Evolutionary conservation across 2,113 vertebrate genomes (phyloP).

Genomic region (Podilymbus podiceps): DNA sequence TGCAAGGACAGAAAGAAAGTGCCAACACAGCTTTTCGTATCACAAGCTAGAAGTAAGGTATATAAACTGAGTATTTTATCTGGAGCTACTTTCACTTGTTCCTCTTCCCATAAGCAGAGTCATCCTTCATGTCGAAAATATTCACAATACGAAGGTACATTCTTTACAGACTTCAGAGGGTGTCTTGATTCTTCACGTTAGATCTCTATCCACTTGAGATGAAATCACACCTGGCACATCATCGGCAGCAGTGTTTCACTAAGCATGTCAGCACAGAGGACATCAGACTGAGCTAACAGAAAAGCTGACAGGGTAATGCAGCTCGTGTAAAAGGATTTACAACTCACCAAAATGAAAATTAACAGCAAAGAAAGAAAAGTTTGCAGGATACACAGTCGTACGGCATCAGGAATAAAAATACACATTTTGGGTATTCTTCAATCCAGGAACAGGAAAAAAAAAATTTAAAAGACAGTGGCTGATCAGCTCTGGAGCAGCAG

Average conservation of each 20-base stretch:
- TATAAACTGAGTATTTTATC: not conserved
- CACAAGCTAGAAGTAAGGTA: not conserved
- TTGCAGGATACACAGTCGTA: not conserved
- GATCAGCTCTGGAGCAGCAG: not conserved
- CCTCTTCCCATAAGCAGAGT: not conserved
- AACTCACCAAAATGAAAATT: not conserved
- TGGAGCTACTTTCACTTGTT: not conserved
- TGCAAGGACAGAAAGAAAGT: not conserved
- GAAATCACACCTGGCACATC: not conserved
- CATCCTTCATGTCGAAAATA: not conserved
- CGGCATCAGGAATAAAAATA: not conserved
- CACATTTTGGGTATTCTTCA: not conserved
- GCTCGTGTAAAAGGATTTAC: not conserved
- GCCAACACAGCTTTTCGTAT: not conserved
- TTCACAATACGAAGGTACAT: not conserved
- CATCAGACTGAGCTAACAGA: not conserved
- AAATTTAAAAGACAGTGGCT: not conserved
- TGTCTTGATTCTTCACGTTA: not conserved
- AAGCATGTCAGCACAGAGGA: not conserved
- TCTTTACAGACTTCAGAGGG: not conserved
- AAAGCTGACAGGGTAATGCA: not conserved
- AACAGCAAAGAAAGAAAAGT: not conserved
- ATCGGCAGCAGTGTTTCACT: not conserved
- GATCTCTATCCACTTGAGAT: not conserved
- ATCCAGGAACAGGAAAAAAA: conserved; percentile 7